Percentiles rank a stretch among this genome's conserved stretches.
Conservation (phyloP, 2,113 vertebrate species). For the Pseudorectes ferrugineus region DNA sequence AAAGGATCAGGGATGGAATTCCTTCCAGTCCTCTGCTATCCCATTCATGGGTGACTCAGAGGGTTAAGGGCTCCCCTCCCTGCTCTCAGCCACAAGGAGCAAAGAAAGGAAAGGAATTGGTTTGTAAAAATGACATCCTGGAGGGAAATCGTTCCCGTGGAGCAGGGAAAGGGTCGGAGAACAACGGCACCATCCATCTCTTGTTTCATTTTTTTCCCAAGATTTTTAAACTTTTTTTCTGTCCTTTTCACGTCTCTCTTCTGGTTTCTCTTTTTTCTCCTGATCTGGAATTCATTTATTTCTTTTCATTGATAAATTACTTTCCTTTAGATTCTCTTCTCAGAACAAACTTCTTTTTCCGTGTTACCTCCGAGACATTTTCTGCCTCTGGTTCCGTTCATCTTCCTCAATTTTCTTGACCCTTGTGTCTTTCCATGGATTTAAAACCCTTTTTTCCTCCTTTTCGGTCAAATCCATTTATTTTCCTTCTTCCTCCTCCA, state of each 20-base stretch:
- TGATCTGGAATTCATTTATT: background rate
- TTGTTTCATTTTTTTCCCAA: background rate
- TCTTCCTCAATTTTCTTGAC: background rate
- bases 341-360: background rate
- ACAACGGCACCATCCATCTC: background rate
- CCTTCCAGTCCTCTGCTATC: background rate
- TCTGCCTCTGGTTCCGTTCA: background rate
- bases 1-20: background rate
- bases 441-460: background rate
- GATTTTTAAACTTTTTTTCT: background rate
- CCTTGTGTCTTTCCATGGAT: background rate
- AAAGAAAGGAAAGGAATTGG: background rate
- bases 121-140: background rate
- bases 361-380: background rate
- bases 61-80: conserved; percentile 10
- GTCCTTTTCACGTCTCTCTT: background rate
- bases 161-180: background rate
- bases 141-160: background rate
- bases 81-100: background rate
- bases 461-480: background rate
- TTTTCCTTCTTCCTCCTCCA: background rate
- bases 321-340: background rate
- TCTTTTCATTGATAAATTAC: background rate
- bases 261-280: background rate
- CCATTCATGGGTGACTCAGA: background rate